phyloP scores from a whole-genome alignment of 1,140 invertebrate species.

The Tetraneura akinire region DNA sequence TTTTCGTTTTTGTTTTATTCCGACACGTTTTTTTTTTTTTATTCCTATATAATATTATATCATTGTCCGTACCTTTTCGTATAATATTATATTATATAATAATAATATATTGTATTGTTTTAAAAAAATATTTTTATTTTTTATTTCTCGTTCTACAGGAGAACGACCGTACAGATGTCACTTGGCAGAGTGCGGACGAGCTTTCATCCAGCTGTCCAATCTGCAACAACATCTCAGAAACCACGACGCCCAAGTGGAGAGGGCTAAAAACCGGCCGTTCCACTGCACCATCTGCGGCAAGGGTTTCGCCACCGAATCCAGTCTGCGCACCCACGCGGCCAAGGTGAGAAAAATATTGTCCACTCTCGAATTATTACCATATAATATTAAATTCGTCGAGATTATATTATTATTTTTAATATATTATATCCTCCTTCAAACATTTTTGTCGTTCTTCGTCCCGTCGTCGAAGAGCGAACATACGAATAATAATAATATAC shows the following conservation, averaged over 20 bases:
- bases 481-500: no score
- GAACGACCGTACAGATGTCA: conserved; percentile 97
- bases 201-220: conserved; percentile 96
- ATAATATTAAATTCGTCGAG: background rate
- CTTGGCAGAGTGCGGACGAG: conserved; percentile 89
- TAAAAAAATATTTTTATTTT: conserved; percentile 30
- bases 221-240: conserved; percentile 95
- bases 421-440: no score
- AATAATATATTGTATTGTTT: background rate
- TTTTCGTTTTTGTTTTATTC: conserved; percentile 31
- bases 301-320: conserved; percentile 93
- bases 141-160: conserved; percentile 65
- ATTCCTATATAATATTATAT: no score
- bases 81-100: no score
- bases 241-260: conserved; percentile 92
- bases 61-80: no score
- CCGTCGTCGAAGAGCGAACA: no score
- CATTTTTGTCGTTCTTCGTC: no score
- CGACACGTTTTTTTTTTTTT: background rate
- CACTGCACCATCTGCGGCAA: conserved; percentile 96
- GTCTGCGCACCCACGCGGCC: conserved; percentile 89
- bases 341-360: conserved; percentile 82
- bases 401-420: no score
- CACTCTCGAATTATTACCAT: background rate
- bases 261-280: conserved; percentile 91